Conservation (phyloP, 92 coral and sea anemone genomes). For the Phenganax marumi region DNA sequence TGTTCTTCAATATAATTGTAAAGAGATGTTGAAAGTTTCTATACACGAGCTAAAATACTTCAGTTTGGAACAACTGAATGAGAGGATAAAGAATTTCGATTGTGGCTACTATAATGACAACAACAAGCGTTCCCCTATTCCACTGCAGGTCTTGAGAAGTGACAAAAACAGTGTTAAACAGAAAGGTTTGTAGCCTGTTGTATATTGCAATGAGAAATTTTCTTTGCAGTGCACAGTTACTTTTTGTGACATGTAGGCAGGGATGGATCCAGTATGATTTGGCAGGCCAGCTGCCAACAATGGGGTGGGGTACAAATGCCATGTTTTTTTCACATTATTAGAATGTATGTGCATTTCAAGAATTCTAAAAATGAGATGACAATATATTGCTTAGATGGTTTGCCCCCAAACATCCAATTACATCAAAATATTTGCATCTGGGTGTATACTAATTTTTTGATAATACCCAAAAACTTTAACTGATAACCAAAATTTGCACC, state of each 20-base stretch:
- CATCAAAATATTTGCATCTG: no score
- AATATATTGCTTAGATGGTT: no score
- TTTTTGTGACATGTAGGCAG: neutral
- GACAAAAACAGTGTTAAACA: constrained; percentile 35
- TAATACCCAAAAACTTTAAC: no score
- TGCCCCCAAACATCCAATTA: no score
- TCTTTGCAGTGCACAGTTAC: neutral
- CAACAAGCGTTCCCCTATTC: constrained; percentile 27
- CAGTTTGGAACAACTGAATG: constrained; percentile 9
- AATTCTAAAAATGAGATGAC: no score
- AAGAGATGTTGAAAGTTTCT: constrained; percentile 16
- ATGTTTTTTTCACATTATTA: no score
- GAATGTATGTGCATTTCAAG: no score
- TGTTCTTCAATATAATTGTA: constrained; percentile 20
- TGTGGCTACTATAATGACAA: constrained; percentile 2
- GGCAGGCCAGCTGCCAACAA: no score
- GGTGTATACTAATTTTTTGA: no score
- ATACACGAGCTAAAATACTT: constrained; percentile 6
- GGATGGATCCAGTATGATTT: no score
- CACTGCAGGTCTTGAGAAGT: constrained; percentile 9
- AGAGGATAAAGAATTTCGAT: neutral
- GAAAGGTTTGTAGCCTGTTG: constrained; percentile 24
- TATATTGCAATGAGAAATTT: neutral
- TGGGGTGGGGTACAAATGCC: no score
- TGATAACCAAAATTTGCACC: no score